A percentile compares a stretch with the other conserved stretches of the same genome.
These are phyloP conservation scores for Lacanobia wlatinum DNA, from an alignment of 2,888 invertebrate genomes.

Conservation along the genomic window DNA sequence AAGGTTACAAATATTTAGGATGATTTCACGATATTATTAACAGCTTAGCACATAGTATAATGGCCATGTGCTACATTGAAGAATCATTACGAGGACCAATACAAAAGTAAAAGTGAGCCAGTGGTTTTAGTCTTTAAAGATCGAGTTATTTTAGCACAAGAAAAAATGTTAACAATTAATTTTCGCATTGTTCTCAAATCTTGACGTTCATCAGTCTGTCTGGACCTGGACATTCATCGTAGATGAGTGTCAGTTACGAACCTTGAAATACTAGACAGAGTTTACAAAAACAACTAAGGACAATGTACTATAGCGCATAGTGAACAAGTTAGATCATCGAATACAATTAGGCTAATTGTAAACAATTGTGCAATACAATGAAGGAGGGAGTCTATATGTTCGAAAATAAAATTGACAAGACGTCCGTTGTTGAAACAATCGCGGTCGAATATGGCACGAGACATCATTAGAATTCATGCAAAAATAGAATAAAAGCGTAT, in stretches of 20 bases:
- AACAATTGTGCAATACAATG: slow-evolving; percentile 59
- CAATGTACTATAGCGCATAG: slow-evolving; percentile 31
- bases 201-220: slow-evolving; percentile 19
- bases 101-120: slow-evolving; percentile 38
- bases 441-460: slow-evolving; percentile 36
- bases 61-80: slow-evolving; percentile 28
- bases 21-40: background rate
- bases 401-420: slow-evolving; percentile 54
- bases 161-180: slow-evolving; percentile 31
- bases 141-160: slow-evolving; percentile 14
- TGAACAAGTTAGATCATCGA: slow-evolving; percentile 61
- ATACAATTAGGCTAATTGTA: slow-evolving; percentile 64
- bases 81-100: slow-evolving; percentile 21
- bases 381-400: slow-evolving; percentile 38
- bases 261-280: slow-evolving; percentile 13
- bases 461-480: slow-evolving; percentile 6
- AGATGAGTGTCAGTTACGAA: slow-evolving; percentile 7
- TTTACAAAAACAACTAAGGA: slow-evolving; percentile 12
- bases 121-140: slow-evolving; percentile 14
- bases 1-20: slow-evolving; percentile 6
- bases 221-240: background rate
- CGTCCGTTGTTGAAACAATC: slow-evolving; percentile 31
- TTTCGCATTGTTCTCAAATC: slow-evolving; percentile 31
- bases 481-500: background rate
- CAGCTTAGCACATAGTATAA: background rate